Percentiles rank a stretch among this genome's conserved stretches.
Evolutionary conservation across 2,797 vertebrate species (phyloP).

Genomic region (Balearica regulorum): DNA sequence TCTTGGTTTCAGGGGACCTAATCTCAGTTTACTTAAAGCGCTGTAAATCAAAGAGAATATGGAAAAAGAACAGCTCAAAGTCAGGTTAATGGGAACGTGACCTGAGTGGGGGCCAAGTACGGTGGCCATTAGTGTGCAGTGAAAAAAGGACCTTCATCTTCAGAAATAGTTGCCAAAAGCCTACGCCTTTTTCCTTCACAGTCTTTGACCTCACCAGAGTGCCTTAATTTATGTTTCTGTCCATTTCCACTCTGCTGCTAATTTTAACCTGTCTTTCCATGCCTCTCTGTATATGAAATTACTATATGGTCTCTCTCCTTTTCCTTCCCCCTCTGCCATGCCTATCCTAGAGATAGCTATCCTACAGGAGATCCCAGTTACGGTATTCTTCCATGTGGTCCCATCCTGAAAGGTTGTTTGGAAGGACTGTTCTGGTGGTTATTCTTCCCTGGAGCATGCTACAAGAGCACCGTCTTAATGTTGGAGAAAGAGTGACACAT

Average conservation of each 20-base stretch:
- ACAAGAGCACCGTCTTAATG: neutral
- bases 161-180: slow-evolving; percentile 21
- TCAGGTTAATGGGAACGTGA: neutral
- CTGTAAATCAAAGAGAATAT: slow-evolving; percentile 23
- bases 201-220: neutral
- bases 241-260: neutral
- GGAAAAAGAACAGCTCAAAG: neutral
- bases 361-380: neutral
- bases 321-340: neutral
- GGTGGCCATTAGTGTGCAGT: neutral
- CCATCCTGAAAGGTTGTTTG: neutral
- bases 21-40: slow-evolving; percentile 20
- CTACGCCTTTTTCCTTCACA: neutral
- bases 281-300: neutral
- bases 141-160: neutral
- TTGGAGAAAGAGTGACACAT: neutral
- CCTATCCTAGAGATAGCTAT: neutral
- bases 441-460: neutral
- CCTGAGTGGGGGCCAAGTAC: neutral
- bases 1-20: neutral
- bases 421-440: neutral
- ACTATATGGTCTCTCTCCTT: neutral
- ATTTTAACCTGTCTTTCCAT: slow-evolving; percentile 12
- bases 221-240: slow-evolving; percentile 20
- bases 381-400: neutral